phyloP scores from a whole-genome alignment of 2,797 vertebrate genomes.

The Thalassophryne amazonica region DNA sequence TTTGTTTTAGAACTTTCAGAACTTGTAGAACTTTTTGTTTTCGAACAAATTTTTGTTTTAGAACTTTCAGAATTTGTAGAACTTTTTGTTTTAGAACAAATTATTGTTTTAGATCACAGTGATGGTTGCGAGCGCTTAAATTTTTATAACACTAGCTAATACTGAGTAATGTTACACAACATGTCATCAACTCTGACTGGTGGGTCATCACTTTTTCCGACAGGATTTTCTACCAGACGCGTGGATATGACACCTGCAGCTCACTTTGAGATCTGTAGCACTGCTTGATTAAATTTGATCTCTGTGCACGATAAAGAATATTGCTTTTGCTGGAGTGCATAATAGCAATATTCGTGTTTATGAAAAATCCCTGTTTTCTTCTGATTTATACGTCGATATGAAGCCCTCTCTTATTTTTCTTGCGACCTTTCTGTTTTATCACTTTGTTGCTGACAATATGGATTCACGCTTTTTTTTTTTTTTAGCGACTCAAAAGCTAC shows the following conservation, averaged over 20 bases:
- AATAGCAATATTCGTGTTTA: neutral
- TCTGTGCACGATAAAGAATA: slow-evolving; percentile 12
- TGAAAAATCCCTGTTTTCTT: neutral
- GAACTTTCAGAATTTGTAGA: no score
- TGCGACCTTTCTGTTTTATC: neutral
- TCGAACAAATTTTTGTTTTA: no score
- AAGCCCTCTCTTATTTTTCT: neutral
- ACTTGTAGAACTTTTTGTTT: no score
- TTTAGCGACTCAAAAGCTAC: neutral
- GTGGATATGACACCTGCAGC: neutral
- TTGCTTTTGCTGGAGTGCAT: slow-evolving; percentile 5
- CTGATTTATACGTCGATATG: neutral
- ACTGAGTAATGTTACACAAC: neutral
- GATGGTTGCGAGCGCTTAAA: no score
- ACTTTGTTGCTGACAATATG: neutral
- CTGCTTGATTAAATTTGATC: slow-evolving; percentile 5
- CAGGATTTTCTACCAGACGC: neutral
- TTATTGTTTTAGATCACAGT: no score
- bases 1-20: no score
- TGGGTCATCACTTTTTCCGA: neutral
- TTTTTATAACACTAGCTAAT: neutral
- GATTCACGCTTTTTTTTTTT: neutral
- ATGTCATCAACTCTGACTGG: neutral
- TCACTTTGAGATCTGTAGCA: neutral
- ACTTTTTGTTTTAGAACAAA: no score